A percentile compares a stretch with the other conserved stretches of the same genome.
Conservation (phyloP, 2,113 vertebrate species). For the Bufo bufo region DNA sequence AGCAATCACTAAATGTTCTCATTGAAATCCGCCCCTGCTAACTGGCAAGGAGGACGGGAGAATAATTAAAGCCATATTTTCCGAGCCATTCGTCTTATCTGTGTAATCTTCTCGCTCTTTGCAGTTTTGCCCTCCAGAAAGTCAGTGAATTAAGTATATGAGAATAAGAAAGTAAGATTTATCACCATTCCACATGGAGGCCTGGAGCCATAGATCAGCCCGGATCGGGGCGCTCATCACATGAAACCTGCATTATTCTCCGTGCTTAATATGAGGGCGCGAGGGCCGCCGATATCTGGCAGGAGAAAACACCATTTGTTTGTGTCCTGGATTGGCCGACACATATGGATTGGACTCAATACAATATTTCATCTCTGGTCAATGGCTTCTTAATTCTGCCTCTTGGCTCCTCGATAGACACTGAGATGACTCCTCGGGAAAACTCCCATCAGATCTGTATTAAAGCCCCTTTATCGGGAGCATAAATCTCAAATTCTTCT, state of each 20-base stretch:
- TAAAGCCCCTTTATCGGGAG: not conserved
- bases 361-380: constrained; percentile 6
- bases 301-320: constrained; percentile 11
- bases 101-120: constrained; percentile 48
- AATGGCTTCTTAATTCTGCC: not conserved
- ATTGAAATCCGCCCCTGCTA: constrained; percentile 21
- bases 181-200: constrained; percentile 33
- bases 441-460: not conserved
- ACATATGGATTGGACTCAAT: not conserved
- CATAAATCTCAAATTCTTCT: not conserved
- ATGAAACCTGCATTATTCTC: constrained; percentile 44
- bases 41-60: constrained; percentile 10
- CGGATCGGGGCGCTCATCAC: constrained; percentile 14
- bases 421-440: not conserved
- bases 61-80: constrained; percentile 52
- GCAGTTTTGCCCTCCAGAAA: constrained; percentile 55
- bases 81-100: constrained; percentile 50
- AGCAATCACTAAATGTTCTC: constrained; percentile 26
- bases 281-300: not conserved
- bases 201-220: constrained; percentile 47
- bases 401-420: not conserved
- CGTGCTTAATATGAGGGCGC: constrained; percentile 28
- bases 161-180: constrained; percentile 53
- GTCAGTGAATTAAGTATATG: constrained; percentile 48
- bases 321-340: constrained; percentile 22